phyloP scores from a whole-genome alignment of 2,113 vertebrate genomes.

The Calypte anna region DNA sequence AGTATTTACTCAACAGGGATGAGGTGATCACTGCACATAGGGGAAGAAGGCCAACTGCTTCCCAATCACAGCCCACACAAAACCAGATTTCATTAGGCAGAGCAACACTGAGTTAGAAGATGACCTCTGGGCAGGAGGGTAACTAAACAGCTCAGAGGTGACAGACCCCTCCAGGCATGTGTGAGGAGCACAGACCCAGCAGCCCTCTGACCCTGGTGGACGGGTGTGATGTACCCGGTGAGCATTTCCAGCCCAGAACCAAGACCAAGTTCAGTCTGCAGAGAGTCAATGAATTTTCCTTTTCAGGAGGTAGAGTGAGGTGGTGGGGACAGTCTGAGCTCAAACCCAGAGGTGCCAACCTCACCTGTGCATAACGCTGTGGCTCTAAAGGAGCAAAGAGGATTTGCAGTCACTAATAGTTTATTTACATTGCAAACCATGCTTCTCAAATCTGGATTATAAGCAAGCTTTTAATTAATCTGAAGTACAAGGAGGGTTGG shows the following conservation, averaged over 20 bases:
- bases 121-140: not conserved
- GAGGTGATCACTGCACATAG: not conserved
- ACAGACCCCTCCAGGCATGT: accelerated
- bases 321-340: not conserved
- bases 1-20: not conserved
- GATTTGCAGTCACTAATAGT: accelerated
- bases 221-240: too few species aligned
- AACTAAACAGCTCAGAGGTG: not conserved
- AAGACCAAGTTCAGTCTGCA: not conserved
- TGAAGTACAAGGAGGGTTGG: not conserved
- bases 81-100: not conserved
- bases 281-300: not conserved
- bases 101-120: not conserved
- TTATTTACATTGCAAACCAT: accelerated
- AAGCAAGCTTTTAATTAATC: not conserved
- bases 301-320: not conserved
- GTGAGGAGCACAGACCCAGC: accelerated
- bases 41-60: not conserved
- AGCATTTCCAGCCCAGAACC: not conserved
- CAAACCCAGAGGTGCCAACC: not conserved
- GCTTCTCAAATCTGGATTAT: not conserved
- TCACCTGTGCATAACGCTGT: accelerated
- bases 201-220: too few species aligned
- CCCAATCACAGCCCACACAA: not conserved
- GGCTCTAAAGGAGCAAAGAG: accelerated